A percentile compares a stretch with the other conserved stretches of the same genome.
These are phyloP conservation scores for Polyploca ridens DNA, from an alignment of 2,888 invertebrate species.

Conservation along the genomic window DNA sequence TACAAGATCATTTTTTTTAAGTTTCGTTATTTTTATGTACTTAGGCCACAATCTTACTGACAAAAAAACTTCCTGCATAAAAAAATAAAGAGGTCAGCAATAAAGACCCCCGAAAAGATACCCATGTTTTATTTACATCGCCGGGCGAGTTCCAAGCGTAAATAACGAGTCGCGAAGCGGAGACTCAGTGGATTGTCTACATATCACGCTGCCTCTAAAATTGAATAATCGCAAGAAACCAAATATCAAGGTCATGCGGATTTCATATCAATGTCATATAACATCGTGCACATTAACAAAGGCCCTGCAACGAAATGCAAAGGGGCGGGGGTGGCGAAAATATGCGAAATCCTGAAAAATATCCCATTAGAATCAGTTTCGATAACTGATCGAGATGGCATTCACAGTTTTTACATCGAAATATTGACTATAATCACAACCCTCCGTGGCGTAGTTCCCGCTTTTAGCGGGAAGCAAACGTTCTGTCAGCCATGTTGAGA, in stretches of 20 bases:
- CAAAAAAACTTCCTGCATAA: conserved; percentile 46
- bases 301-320: conserved; percentile 83
- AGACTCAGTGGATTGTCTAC: conserved; percentile 72
- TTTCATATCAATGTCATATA: conserved; percentile 84
- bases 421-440: conserved; percentile 77
- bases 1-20: conserved; percentile 16
- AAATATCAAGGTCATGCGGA: conserved; percentile 84
- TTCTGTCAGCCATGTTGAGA: conserved; percentile 86
- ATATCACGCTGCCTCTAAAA: conserved; percentile 69
- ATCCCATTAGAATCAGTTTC: conserved; percentile 80
- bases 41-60: conserved; percentile 19
- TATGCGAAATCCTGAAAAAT: conserved; percentile 74
- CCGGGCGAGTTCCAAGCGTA: conserved; percentile 66
- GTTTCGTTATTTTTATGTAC: conserved; percentile 25
- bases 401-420: conserved; percentile 75
- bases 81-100: conserved; percentile 66
- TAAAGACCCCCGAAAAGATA: conserved; percentile 66
- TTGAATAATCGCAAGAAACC: conserved; percentile 79
- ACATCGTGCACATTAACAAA: conserved; percentile 84
- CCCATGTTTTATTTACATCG: conserved; percentile 81
- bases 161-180: conserved; percentile 67
- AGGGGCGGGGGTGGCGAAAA: conserved; percentile 84
- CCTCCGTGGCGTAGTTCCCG: conserved; percentile 84
- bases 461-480: conserved; percentile 85
- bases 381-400: conserved; percentile 78